phyloP scores from a whole-genome alignment of 2,113 vertebrate species.

The Diadophis punctatus region DNA sequence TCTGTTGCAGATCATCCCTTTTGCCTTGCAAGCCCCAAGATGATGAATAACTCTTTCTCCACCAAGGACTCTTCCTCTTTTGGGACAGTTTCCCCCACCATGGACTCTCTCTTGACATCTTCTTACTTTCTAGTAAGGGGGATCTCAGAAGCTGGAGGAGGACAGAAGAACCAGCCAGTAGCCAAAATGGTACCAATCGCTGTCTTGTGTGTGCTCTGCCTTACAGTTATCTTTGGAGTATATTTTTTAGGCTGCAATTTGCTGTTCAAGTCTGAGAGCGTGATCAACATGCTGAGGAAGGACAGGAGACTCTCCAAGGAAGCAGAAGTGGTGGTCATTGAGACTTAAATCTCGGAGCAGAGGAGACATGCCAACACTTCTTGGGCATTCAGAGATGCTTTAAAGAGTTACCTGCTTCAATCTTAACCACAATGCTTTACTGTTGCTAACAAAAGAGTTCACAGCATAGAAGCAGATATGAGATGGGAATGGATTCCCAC shows the following conservation, averaged over 20 bases:
- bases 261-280: conserved; percentile 86
- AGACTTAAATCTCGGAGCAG: conserved; percentile 61
- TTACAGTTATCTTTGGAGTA: conserved; percentile 85
- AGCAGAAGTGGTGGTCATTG: conserved; percentile 70
- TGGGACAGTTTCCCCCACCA: background rate
- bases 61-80: conserved; percentile 18
- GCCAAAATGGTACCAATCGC: conserved; percentile 78
- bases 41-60: conserved; percentile 25
- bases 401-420: background rate
- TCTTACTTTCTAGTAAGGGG: conserved; percentile 25
- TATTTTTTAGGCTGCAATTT: conserved; percentile 89
- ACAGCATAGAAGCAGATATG: background rate
- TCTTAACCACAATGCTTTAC: background rate
- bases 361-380: accelerated
- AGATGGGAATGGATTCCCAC: background rate
- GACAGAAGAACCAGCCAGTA: conserved; percentile 76
- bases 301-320: conserved; percentile 76
- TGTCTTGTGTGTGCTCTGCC: conserved; percentile 87
- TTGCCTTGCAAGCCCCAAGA: background rate
- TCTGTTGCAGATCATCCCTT: background rate
- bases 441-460: background rate
- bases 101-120: conserved; percentile 29
- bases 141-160: conserved; percentile 60
- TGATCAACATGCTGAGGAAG: conserved; percentile 77
- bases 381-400: background rate